Percentiles rank a stretch among this genome's conserved stretches.
Conservation (phyloP, 2,797 vertebrate genomes). For the Tarsius wallacei region DNA sequence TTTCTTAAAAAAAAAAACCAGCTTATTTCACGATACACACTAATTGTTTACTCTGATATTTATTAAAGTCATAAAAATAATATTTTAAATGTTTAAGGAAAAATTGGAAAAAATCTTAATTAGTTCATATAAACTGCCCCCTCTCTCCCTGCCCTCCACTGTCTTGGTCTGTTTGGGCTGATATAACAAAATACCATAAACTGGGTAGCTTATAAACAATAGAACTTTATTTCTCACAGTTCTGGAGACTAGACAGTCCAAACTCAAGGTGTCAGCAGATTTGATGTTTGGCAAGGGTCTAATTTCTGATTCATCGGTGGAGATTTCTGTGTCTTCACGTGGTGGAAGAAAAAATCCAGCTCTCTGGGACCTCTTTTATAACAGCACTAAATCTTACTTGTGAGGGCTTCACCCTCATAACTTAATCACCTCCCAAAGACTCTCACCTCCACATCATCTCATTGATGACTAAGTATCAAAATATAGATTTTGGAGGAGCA, state of each 20-base stretch:
- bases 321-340: neutral
- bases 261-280: neutral
- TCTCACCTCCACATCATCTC: neutral
- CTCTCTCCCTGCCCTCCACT: neutral
- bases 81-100: neutral
- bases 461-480: neutral
- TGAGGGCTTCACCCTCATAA: neutral
- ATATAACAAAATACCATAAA: neutral
- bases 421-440: neutral
- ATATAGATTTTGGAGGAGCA: neutral
- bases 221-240: neutral
- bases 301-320: neutral
- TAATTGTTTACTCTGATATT: conserved; percentile 20
- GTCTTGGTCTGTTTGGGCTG: neutral
- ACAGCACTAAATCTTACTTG: neutral
- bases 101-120: neutral
- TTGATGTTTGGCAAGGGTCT: neutral
- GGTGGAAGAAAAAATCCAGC: neutral
- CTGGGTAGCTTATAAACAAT: neutral
- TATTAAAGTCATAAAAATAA: neutral
- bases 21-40: neutral
- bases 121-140: neutral
- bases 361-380: neutral
- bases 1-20: neutral
- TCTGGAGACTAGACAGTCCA: neutral